phyloP scores from a whole-genome alignment of 2,797 vertebrate genomes.

The Trichosurus vulpecula region DNA sequence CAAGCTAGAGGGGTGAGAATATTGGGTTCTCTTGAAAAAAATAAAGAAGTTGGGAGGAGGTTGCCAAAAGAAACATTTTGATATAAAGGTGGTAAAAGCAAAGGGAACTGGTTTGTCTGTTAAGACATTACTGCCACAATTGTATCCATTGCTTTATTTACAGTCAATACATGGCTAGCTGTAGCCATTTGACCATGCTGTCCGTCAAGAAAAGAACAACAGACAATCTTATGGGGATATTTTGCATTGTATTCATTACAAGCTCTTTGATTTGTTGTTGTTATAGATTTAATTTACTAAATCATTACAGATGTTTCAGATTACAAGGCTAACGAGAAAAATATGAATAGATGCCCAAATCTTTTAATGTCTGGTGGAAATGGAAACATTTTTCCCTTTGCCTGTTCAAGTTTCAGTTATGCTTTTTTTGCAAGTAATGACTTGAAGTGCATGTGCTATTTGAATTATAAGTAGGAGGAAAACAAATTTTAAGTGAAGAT shows the following conservation, averaged over 20 bases:
- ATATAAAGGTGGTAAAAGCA: conserved; percentile 44
- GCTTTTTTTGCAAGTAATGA: conserved; percentile 67
- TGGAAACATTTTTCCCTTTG: conserved; percentile 74
- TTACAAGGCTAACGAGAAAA: conserved; percentile 74
- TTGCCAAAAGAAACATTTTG: neutral
- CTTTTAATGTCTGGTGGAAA: conserved; percentile 73
- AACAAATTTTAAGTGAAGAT: conserved; percentile 60
- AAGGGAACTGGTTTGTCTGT: conserved; percentile 39
- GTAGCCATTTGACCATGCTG: neutral
- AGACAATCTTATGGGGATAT: conserved; percentile 57
- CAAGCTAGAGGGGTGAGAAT: conserved; percentile 1
- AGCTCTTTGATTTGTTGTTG: conserved; percentile 76
- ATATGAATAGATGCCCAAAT: conserved; percentile 61
- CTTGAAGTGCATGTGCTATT: conserved; percentile 62
- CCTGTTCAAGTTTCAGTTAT: conserved; percentile 71
- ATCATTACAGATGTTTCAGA: conserved; percentile 75
- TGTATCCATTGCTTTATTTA: neutral
- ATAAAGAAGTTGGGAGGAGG: conserved; percentile 1
- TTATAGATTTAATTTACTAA: conserved; percentile 76
- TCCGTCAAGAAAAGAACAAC: conserved; percentile 49
- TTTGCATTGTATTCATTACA: conserved; percentile 75
- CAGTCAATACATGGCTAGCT: neutral
- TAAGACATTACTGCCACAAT: neutral
- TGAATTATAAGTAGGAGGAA: conserved; percentile 36
- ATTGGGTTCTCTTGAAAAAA: neutral